Evolutionary conservation across 1,140 invertebrate species (phyloP), one percentile per base, ranked within the genome.

Genomic region (Physella acuta): DNA sequence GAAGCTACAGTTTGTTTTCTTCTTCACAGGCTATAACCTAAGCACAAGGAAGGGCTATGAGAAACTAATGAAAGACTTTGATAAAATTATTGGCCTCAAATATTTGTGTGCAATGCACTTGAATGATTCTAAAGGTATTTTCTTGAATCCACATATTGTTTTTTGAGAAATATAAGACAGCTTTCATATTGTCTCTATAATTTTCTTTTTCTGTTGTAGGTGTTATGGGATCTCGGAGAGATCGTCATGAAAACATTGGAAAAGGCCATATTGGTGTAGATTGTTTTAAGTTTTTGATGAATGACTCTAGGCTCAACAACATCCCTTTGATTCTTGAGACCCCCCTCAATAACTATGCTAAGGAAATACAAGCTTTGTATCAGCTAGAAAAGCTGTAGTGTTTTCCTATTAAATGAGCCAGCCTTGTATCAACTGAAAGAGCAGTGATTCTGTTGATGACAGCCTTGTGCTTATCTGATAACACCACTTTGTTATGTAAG

Each of bases 261-360:
- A 80, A 85, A 76, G 87, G 87, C 5, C 74, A 82, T 3, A 86
- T 88, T 68, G 87, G 86, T 11, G 53, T 79, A 26, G 77, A 79
- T 24, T 83, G 82, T 24, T 88, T 88, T 71, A 56, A 68, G 37
- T 69, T 74, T 28, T 67, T 88, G 20, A 86, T 88, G 85, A 87
- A 85, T 60, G 85, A 87, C 72, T 68, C 74, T 0, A 68, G 81
- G 17, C 83, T 88, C 39, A 76, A 85, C 49, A 78, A 84, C 65
- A 83, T 88, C 62, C 87, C 88, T 3, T 78, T 88, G 77, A 83
- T 88, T 60, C 74, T 88, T 28, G 87, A 88, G 76, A 88, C 87
- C 16, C 87, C 87, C 49, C 8, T 59, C 0, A 76, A 78, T 55
- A 68, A 75, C 17, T 73, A 84, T 34, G 81, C 79, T 44, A 81